These are phyloP conservation scores for Syrmaticus mikado DNA, from an alignment of 2,113 vertebrate genomes.

Conservation along the genomic window DNA sequence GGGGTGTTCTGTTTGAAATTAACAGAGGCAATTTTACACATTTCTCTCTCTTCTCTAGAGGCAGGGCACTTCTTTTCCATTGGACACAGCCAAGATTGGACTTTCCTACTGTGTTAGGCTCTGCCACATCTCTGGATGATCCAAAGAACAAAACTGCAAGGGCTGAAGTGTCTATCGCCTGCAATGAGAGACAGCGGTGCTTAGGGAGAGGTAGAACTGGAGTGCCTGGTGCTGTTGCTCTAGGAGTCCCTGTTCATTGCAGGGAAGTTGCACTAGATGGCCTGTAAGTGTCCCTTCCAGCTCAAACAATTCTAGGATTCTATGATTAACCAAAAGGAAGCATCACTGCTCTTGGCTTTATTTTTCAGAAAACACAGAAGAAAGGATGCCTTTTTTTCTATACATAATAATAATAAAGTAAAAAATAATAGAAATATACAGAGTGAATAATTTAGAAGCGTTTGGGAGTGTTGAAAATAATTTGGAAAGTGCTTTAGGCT, in stretches of 20 bases:
- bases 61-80: neutral
- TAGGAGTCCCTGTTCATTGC: no score
- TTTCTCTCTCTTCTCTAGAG: neutral
- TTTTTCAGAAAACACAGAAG: slow-evolving; percentile 3
- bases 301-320: no score
- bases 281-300: no score
- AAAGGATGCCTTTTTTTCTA: neutral
- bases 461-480: slow-evolving; percentile 25
- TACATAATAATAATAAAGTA: neutral
- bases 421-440: neutral
- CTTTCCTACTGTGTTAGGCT: neutral
- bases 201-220: neutral
- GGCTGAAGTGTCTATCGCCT: neutral
- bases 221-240: neutral
- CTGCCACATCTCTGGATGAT: neutral
- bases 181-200: neutral
- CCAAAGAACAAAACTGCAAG: neutral
- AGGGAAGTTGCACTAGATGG: no score
- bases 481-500: slow-evolving; percentile 36
- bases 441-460: slow-evolving; percentile 35
- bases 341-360: neutral
- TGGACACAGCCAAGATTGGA: neutral
- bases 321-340: neutral
- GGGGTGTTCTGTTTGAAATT: neutral
- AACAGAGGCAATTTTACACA: neutral